Base-by-base conservation (phyloP, 1,140 invertebrate species). In the Tribolium madens region DNA sequence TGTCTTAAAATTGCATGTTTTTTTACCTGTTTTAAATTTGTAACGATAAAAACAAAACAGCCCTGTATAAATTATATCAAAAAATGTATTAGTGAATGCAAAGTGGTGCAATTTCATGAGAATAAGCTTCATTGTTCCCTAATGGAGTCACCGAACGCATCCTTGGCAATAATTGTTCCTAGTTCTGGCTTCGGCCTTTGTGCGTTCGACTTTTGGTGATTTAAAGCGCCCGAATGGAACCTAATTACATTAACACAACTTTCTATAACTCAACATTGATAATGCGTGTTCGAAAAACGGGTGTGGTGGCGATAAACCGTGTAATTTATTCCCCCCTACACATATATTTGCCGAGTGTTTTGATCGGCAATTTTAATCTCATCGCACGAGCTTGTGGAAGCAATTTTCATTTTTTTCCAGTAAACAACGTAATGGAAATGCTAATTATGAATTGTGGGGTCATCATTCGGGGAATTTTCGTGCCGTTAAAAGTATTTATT, bases 311-410 rank as follows among this genome's bases (percentile, higher is more conserved):
- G 26, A 64, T 64, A 64, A 64, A 64, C 21, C 57, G 57, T 64
- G 57, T 64, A 64, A 64, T 64, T 64, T 64, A 64, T 64, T 64
- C 26, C 57, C 26, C n/a, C 57, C 57, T 13, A 64, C 57, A 64
- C 57, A 64, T 64, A 64, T 64, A 64, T 64, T 64, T 64, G 31
- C 57, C 12, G 21, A 18, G 57, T 64, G 17, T 64, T 60, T 64
- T 64, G 57, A 64, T 64, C 57, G 57, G 57, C 57, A 64, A 64
- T 64, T 64, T 64, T 64, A 64, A 64, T 64, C 57, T 64, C 57
- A 33, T 64, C 21, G 57, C 57, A 5, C 15, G 14, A 10, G 15
- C 17, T 18, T 60, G 14, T 57, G 17, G 13, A 64, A n/a, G 57
- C 57, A 64, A 64, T 64, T 64, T 64, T 64, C 9, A 64, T 64